These are phyloP conservation scores for Corvus moneduloides DNA, from an alignment of 2,113 vertebrate genomes.

Conservation along the genomic window DNA sequence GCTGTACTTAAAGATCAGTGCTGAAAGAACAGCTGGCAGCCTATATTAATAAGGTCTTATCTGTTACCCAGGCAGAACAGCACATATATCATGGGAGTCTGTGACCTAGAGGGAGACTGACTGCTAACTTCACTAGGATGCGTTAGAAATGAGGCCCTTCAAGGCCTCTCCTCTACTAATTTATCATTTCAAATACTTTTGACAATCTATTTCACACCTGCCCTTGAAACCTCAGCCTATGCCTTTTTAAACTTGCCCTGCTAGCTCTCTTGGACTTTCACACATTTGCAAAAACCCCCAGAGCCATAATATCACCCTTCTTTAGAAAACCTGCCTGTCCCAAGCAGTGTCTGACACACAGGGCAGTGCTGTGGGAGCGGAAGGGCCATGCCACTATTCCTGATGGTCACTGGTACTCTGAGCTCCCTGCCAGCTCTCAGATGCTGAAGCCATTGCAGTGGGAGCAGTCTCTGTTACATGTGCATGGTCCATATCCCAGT, in stretches of 20 bases:
- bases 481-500: rapidly evolving
- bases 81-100: neutral
- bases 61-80: neutral
- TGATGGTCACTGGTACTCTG: neutral
- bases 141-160: neutral
- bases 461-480: neutral
- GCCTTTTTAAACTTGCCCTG: neutral
- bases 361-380: neutral
- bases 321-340: neutral
- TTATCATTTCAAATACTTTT: neutral
- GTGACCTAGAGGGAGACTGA: neutral
- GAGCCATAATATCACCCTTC: neutral
- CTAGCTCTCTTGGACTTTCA: neutral
- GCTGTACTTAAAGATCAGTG: neutral
- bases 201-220: neutral
- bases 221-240: neutral
- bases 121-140: neutral
- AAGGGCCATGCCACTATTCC: neutral
- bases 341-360: neutral
- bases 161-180: neutral
- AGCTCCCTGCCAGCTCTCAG: neutral
- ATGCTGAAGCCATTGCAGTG: neutral
- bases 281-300: neutral
- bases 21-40: neutral
- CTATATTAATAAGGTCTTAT: neutral